Evolutionary conservation across 2,888 invertebrate genomes (phyloP), one percentile per base, ranked within the genome.

Genomic region (Leucoptera coffeella): DNA sequence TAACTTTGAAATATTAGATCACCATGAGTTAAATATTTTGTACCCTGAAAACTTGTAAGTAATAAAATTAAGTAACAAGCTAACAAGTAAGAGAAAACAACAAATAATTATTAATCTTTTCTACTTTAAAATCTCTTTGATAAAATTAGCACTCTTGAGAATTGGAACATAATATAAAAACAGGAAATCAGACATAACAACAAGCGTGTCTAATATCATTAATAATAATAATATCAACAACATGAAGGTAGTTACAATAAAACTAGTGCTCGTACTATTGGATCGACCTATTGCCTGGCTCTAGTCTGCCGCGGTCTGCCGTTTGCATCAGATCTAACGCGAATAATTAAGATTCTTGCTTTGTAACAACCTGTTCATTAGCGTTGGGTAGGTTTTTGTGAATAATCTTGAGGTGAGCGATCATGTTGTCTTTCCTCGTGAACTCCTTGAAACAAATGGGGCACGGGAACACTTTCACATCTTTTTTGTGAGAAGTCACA

Each of bases 341-440:
- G n/a, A n/a, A n/a, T n/a, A n/a, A 25, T 55, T 65, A 71, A 48
- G 69, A 69, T 49, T 71, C 69, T 38, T 69, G 69, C 39, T 71
- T 71, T 4, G 69, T 65, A 71, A 48, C 58, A 50, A 64, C 49
- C 41, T 71, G 65, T 38, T 69, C 69, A 35, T 51, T 57, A 27
- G 52, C 47, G 38, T 59, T 58, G 2, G 73, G 57, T 39, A 64
- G 71, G 48, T 77, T 76, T 60, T 81, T 87, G 56, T 90, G 90
- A 43, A 90, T 89, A 41, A 89, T 88, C 64, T 90, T 89, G 26
- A 90, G 77, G 59, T 90, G 90, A 37, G 89, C 89, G 52, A 89
- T 82, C 90, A 90, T 90, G 50, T 90, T 90, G 60, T 90, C 90
- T 59, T 89, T 88, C 42, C 90, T 77, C 33, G 90, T 90, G 45